These are phyloP conservation scores for Petromus typicus DNA, from an alignment of 2,113 vertebrate genomes.

Conservation along the genomic window DNA sequence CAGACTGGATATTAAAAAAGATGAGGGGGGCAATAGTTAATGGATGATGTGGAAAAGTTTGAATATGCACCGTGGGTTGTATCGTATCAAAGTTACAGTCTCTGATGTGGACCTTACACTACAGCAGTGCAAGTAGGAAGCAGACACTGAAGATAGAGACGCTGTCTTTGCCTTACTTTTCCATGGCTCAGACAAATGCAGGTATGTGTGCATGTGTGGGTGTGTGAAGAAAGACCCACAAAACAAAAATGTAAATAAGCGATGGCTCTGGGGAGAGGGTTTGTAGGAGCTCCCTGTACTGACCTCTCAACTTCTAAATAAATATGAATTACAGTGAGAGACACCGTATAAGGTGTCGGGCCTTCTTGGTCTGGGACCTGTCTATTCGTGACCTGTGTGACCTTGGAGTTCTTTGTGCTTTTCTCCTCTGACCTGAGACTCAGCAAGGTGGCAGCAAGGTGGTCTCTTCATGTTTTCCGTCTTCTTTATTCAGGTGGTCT, in stretches of 20 bases:
- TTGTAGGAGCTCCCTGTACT: neutral
- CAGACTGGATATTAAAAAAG: neutral
- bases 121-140: neutral
- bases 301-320: neutral
- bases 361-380: neutral
- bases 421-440: neutral
- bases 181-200: neutral
- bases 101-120: neutral
- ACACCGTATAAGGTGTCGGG: neutral
- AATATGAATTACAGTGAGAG: neutral
- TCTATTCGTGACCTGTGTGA: neutral
- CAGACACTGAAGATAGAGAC: neutral
- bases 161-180: neutral
- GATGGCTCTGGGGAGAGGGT: neutral
- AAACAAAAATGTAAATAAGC: neutral
- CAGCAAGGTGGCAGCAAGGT: neutral
- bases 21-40: neutral
- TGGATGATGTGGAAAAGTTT: neutral
- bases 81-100: neutral
- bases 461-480: too few species aligned
- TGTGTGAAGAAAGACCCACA: neutral
- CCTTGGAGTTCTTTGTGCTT: neutral
- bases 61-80: neutral
- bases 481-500: neutral
- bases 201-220: neutral